A percentile compares a stretch with the other conserved stretches of the same genome.
These are phyloP conservation scores for Meloidogyne floridensis DNA, from an alignment of 1,140 invertebrate species.

Conservation along the genomic window DNA sequence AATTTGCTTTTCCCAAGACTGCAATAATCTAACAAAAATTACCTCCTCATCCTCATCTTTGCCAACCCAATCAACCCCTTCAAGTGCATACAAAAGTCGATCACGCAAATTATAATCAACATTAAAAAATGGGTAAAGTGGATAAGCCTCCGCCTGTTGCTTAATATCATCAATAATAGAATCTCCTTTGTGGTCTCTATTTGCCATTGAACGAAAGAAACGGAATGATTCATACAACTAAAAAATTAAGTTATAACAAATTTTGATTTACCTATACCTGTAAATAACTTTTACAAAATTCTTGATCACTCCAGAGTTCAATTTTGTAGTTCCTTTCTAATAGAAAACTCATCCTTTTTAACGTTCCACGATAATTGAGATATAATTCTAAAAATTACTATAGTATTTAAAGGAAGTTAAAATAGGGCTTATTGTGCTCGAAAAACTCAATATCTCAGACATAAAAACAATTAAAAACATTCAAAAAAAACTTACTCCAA, in stretches of 20 bases:
- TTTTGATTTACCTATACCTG: background rate
- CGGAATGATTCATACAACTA: constrained; percentile 2
- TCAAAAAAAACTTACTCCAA: background rate
- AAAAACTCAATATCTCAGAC: too few relatives aligned
- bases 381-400: background rate
- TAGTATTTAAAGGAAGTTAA: background rate
- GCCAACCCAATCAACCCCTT: background rate
- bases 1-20: too few relatives aligned
- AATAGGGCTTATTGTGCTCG: too few relatives aligned
- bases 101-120: constrained; percentile 6
- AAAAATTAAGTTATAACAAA: background rate
- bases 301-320: background rate
- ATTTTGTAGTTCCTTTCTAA: background rate
- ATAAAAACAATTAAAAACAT: too few relatives aligned
- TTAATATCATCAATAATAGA: background rate
- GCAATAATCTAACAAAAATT: background rate
- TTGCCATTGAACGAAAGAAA: background rate
- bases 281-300: constrained; percentile 3
- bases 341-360: background rate
- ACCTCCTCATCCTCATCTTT: background rate
- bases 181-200: background rate
- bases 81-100: background rate
- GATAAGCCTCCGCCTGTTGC: background rate
- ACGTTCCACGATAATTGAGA: background rate
- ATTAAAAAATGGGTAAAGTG: background rate